Evolutionary conservation across 2,113 vertebrate species (phyloP).

Genomic region (Jacana jacana): DNA sequence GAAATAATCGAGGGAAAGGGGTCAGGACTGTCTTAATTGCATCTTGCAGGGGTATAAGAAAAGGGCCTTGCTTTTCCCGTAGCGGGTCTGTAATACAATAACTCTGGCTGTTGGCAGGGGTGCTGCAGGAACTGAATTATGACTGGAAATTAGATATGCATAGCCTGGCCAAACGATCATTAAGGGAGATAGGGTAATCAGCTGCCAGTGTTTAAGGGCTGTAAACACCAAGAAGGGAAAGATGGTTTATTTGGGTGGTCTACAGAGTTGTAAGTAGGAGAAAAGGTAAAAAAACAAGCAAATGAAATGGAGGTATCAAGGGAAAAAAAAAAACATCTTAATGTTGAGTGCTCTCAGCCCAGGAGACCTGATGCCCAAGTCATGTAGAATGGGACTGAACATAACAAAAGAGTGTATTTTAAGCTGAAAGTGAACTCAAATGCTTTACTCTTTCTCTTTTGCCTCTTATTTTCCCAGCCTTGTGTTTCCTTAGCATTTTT

Average conservation of each 20-base stretch:
- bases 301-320: neutral
- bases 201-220: constrained; percentile 49
- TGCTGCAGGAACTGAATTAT: constrained; percentile 56
- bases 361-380: neutral
- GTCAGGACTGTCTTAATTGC: constrained; percentile 1
- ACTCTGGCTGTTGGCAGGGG: constrained; percentile 50
- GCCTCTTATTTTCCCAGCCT: constrained; percentile 5
- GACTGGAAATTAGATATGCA: constrained; percentile 61
- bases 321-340: neutral
- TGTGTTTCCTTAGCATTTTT: constrained; percentile 44
- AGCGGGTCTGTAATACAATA: constrained; percentile 24
- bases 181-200: constrained; percentile 57
- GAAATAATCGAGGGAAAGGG: neutral
- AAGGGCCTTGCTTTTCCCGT: neutral
- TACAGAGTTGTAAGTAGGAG: neutral
- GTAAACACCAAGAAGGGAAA: constrained; percentile 56
- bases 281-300: constrained; percentile 21
- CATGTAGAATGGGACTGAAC: neutral
- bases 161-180: constrained; percentile 55
- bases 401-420: neutral
- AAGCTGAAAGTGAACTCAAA: neutral
- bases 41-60: neutral
- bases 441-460: constrained; percentile 25
- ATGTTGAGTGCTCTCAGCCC: neutral
- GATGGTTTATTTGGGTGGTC: constrained; percentile 55